Base-by-base conservation (phyloP, 2,888 invertebrate species). In the Tromatobia lineatoria region DNA sequence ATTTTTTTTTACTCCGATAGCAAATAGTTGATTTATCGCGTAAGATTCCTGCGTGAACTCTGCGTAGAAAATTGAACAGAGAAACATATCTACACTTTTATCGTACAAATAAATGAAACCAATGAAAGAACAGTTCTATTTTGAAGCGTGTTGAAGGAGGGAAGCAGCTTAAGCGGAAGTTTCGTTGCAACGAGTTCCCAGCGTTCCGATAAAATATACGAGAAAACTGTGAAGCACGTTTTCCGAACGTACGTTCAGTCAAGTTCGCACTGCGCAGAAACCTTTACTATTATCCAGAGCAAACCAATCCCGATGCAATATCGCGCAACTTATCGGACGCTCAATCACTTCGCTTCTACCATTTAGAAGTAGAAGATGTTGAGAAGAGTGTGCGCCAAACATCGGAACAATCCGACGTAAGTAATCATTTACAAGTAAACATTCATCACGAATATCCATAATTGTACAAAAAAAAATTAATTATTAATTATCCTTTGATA, bases 71-170 rank as follows among this genome's bases (percentile, higher is more conserved):
- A 13, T 74, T 74, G 29, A 23, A 75, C 61, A 45, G 73, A 82
- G 69, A 79, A 82, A 82, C 82, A 79, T 82, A 82, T 82, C 82
- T 78, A 70, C 73, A 73, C 25, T 69, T 69, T 52, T 82, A 79
- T 82, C 69, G 82, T 79, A 82, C 78, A 82, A 82, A 82, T 79
- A 82, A 82, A 82, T 38, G 38, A 59, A 64, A 82, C 82, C 82
- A 79, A 79, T 79, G 82, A 78, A 64, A 38, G 38, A 64, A 64
- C 11, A 10, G 7, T 0, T 18, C 2, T 61, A 13, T 61, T 61
- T 29, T 29, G 10, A 20, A 11, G 54, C 54, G 23, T 11, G 23
- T 23, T 54, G 20, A 54, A 54, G 23, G 10, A 10, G 20, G 20
- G 20, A 54, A 23, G 11, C 54, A 11, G 25, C 50, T 18, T 8